phyloP scores from a whole-genome alignment of 2,113 vertebrate genomes.

The Microtus ochrogaster region DNA sequence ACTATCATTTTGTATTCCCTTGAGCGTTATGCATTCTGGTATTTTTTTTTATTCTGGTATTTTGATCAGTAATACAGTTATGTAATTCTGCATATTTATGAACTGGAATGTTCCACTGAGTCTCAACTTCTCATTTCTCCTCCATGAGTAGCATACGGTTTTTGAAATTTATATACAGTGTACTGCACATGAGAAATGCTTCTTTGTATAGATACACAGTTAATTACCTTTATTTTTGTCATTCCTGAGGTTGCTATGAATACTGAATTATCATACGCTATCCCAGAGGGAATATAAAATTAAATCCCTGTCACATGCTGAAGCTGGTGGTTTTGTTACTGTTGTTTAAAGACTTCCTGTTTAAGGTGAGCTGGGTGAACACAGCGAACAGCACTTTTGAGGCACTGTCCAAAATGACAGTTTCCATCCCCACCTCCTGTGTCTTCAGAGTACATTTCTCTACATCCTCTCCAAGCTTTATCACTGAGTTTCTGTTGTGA shows the following conservation, averaged over 20 bases:
- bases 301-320: background rate
- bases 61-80: conserved; percentile 1
- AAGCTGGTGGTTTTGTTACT: background rate
- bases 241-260: background rate
- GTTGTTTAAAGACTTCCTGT: background rate
- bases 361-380: background rate
- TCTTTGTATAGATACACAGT: background rate
- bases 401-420: background rate
- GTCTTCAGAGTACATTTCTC: background rate
- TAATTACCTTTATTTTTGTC: background rate
- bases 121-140: background rate
- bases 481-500: background rate
- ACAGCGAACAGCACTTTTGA: background rate
- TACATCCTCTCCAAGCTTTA: background rate
- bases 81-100: background rate
- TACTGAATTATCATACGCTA: background rate
- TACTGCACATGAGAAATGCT: background rate
- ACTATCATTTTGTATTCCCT: background rate
- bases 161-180: background rate
- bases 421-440: background rate
- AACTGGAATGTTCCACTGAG: background rate
- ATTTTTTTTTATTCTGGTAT: background rate
- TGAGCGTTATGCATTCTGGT: background rate
- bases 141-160: background rate
- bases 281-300: background rate